phyloP scores from a whole-genome alignment of 2,113 vertebrate genomes.

The Amphiprion ocellaris region DNA sequence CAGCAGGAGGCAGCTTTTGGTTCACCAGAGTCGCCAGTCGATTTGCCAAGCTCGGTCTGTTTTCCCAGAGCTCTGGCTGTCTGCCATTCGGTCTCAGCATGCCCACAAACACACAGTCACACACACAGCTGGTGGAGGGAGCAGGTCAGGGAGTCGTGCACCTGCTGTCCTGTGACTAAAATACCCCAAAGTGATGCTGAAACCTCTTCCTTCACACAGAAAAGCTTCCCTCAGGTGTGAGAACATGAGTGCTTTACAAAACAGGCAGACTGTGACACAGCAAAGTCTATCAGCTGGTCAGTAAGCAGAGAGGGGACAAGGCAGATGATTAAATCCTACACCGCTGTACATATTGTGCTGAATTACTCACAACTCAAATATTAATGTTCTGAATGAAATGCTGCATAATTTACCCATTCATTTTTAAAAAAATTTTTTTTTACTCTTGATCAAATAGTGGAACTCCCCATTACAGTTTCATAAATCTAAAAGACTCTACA shows the following conservation, averaged over 20 bases:
- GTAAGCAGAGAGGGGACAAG: neutral
- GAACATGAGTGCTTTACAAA: constrained; percentile 73
- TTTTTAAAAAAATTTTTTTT: too few relatives aligned
- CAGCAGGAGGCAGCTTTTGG: constrained; percentile 41
- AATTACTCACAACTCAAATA: neutral
- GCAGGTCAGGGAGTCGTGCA: constrained; percentile 67
- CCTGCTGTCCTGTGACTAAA: constrained; percentile 81
- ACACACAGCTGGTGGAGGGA: constrained; percentile 69
- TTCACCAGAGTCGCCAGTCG: constrained; percentile 46
- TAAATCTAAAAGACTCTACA: too few relatives aligned
- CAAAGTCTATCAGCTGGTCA: constrained; percentile 46
- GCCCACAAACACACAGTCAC: constrained; percentile 29
- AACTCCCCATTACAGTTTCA: too few relatives aligned
- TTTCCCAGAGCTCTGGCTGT: constrained; percentile 63
- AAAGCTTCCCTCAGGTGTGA: constrained; percentile 76
- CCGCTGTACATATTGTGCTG: neutral
- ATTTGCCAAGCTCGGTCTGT: constrained; percentile 61
- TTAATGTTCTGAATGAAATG: neutral
- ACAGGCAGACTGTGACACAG: constrained; percentile 56
- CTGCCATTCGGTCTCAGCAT: constrained; percentile 61
- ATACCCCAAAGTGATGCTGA: constrained; percentile 82
- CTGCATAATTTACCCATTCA: too few relatives aligned
- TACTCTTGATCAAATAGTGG: too few relatives aligned
- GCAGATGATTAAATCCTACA: neutral
- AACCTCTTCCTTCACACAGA: constrained; percentile 68